A percentile compares a stretch with the other conserved stretches of the same genome.
Evolutionary conservation across 2,113 vertebrate genomes (phyloP).

Genomic region (Sphaerodactylus townsendi): DNA sequence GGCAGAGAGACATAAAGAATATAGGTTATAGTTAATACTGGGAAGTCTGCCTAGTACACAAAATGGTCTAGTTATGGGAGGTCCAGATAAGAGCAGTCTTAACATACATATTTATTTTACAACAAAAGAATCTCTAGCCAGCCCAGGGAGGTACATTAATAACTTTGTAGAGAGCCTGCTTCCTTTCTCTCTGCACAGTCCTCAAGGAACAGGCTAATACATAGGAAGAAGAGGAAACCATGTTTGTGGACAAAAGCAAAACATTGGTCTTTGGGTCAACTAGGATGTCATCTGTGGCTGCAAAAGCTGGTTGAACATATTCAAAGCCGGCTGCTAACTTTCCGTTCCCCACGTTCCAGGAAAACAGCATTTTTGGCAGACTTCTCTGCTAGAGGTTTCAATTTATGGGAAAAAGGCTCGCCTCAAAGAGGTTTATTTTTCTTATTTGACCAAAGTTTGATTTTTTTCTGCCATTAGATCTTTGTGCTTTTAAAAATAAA

Average conservation of each 20-base stretch:
- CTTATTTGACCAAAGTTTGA: conserved; percentile 66
- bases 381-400: conserved; percentile 59
- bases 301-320: conserved; percentile 55
- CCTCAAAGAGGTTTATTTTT: conserved; percentile 69
- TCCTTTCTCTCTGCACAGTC: conserved; percentile 32
- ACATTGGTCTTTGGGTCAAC: conserved; percentile 31
- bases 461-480: conserved; percentile 59
- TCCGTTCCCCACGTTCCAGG: conserved; percentile 64
- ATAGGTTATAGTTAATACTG: conserved; percentile 4
- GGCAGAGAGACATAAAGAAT: conserved; percentile 7
- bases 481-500: conserved; percentile 13
- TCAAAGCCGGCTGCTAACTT: conserved; percentile 65
- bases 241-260: conserved; percentile 46
- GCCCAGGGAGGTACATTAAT: conserved; percentile 48
- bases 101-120: conserved; percentile 44
- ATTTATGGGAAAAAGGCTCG: conserved; percentile 70
- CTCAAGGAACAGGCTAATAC: conserved; percentile 51
- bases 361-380: conserved; percentile 66
- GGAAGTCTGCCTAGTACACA: background rate
- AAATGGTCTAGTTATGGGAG: background rate
- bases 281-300: conserved; percentile 55
- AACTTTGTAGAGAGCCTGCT: conserved; percentile 57
- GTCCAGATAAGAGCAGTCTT: conserved; percentile 2
- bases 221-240: conserved; percentile 37
- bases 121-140: conserved; percentile 54